These are phyloP conservation scores for Bombyx huttoni DNA, from an alignment of 2,888 invertebrate genomes.

Conservation along the genomic window DNA sequence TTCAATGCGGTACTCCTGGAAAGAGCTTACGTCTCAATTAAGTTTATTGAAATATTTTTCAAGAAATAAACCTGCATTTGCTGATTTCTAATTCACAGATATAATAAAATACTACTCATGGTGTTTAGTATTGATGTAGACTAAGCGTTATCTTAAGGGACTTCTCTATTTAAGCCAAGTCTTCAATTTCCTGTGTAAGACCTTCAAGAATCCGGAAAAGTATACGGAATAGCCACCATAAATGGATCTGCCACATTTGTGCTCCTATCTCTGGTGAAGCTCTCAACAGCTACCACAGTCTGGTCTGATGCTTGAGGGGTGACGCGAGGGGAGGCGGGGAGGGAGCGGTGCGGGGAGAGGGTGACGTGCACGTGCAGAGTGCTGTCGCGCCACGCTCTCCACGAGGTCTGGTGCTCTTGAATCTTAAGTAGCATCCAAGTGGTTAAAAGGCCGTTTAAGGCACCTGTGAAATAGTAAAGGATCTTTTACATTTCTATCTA, in stretches of 20 bases:
- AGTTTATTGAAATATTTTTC: too few species aligned
- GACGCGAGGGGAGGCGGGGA: slow-evolving; percentile 15
- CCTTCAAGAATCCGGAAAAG: slow-evolving; percentile 23
- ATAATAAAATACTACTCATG: too few species aligned
- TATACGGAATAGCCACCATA: slow-evolving; percentile 38
- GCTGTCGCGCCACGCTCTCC: slow-evolving; percentile 61
- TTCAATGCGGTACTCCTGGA: too few species aligned
- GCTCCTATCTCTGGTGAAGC: slow-evolving; percentile 22
- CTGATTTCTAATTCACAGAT: too few species aligned
- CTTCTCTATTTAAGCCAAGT: too few species aligned
- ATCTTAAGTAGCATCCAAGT: slow-evolving; percentile 66
- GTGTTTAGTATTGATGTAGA: too few species aligned
- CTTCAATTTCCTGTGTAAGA: too few species aligned
- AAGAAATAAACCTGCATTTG: too few species aligned
- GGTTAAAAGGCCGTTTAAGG: slow-evolving; percentile 57
- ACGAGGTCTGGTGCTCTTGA: slow-evolving; percentile 62
- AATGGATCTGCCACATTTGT: slow-evolving; percentile 53
- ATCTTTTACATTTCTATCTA: too few species aligned
- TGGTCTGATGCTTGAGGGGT: slow-evolving; percentile 20
- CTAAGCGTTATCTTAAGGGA: too few species aligned
- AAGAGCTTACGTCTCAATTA: too few species aligned
- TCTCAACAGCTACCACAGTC: slow-evolving; percentile 22
- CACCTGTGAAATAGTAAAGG: slow-evolving; percentile 25
- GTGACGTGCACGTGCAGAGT: slow-evolving; percentile 57
- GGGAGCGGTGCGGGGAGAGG: slow-evolving; percentile 26